Base-by-base conservation (phyloP, 2,888 invertebrate genomes). In the Emesis furor region DNA sequence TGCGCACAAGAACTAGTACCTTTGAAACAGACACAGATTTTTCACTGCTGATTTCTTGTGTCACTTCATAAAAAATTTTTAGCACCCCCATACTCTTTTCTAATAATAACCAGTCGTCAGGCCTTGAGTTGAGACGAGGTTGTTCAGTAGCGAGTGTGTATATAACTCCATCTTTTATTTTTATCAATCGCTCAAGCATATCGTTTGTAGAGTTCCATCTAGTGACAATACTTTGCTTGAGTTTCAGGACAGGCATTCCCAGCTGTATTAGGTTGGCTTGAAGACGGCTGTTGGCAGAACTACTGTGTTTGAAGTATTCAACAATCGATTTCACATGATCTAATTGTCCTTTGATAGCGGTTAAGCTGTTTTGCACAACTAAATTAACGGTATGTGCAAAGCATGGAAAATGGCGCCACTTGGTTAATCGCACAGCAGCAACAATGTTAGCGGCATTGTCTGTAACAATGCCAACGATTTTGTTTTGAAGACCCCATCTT, bases 381-480 rank as follows among this genome's bases (percentile, higher is more conserved):
- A 89, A 73, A 32, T 90, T 90, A 7, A 89, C 12, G 0, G 82
- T 86, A 39, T 89, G 89, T 5, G 89, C 88, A 62, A 88, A 88
- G 75, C 90, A 89, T 7, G 88, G 81, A 35, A 89, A 86, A 75
- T 86, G 86, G 1, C 83, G 81, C 87, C 87, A 89, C 4, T 65
- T 79, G 12, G 71, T 79, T 24, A 78, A 46, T 17, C 62, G 80
- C 37, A 90, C 83, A 17, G 89, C 90, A 32, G 82, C 86, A 14
- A 81, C 78, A 68, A 87, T 87, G 78, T 87, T 89, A 7, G 87
- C 79, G 1, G 87, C 86, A 83, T 88, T 90, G 68, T 88, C 89
- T 1, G 83, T 78, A 82, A 74, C 81, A 51, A 51, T 51, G 51
- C 51, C 51, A 51, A n/a, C n/a, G 3, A 51, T 14, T 3, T 51